Conservation (phyloP, 30 jellyfish, hydroid and myxozoan genomes). For the Sanderia malayensis region DNA sequence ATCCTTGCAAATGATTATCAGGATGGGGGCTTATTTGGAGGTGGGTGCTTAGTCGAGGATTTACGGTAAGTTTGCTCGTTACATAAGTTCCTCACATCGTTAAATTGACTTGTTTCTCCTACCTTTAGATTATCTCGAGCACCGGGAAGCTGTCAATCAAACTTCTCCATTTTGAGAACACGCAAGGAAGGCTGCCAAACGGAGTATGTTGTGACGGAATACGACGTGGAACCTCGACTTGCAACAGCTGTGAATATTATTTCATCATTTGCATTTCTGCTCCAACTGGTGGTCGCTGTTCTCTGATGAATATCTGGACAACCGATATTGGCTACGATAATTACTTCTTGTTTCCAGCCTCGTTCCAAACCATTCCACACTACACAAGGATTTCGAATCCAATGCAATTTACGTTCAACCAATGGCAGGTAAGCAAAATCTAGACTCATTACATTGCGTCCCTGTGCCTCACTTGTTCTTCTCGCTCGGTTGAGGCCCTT, state of each 20-base stretch:
- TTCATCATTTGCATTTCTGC: not conserved
- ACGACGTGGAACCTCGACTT: not conserved
- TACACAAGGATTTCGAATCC: not conserved
- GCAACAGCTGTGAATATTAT: not conserved
- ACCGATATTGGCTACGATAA: not conserved
- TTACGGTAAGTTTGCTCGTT: too few species aligned
- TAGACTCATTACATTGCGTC: too few species aligned
- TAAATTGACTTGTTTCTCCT: too few species aligned
- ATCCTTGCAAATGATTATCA: too few species aligned
- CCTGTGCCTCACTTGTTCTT: too few species aligned
- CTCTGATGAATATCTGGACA: not conserved
- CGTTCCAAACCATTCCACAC: not conserved
- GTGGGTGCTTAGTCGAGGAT: too few species aligned
- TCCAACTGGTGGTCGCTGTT: not conserved
- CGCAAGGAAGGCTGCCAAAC: conserved; percentile 2
- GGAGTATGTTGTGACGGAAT: not conserved
- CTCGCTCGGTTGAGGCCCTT: too few species aligned
- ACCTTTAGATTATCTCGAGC: not conserved
- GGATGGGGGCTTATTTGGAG: too few species aligned
- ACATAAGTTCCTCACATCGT: too few species aligned
- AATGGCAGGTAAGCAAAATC: not conserved
- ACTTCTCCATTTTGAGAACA: not conserved
- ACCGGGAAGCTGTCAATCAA: not conserved
- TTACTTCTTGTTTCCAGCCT: not conserved
- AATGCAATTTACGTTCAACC: not conserved